phyloP scores from a whole-genome alignment of 2,113 vertebrate genomes.

The Mirounga angustirostris region DNA sequence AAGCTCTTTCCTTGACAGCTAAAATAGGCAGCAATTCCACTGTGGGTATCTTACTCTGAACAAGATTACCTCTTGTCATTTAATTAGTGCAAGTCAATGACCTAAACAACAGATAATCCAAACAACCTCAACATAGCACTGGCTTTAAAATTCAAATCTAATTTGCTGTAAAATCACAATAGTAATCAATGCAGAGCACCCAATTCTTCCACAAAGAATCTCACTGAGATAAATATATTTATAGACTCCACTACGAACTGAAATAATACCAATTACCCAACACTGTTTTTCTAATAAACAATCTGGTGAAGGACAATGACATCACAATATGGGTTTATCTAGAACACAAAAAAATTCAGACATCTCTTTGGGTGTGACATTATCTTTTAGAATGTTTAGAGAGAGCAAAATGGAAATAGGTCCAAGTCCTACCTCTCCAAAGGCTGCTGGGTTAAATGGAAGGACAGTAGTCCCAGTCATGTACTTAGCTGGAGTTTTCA shows the following conservation, averaged over 20 bases:
- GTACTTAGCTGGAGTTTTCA: conserved; percentile 97
- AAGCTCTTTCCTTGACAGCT: neutral
- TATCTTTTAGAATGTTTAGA: neutral
- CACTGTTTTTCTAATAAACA: conserved; percentile 17
- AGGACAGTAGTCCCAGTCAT: conserved; percentile 93
- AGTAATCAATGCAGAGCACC: neutral
- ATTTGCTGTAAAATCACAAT: neutral
- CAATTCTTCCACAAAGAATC: neutral
- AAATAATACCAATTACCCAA: conserved; percentile 20
- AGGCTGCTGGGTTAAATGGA: conserved; percentile 97
- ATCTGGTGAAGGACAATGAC: neutral
- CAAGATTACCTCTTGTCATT: conserved; percentile 17
- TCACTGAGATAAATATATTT: neutral
- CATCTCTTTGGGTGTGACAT: neutral
- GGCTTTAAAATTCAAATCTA: conserved; percentile 44
- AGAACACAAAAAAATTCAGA: neutral
- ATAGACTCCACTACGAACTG: neutral
- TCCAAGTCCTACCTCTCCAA: conserved; percentile 92
- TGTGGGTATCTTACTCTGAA: neutral
- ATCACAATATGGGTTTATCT: neutral
- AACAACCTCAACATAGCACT: neutral
- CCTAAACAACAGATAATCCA: neutral
- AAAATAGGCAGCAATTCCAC: neutral
- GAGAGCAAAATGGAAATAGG: neutral
- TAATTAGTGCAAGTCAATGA: conserved; percentile 21